phyloP scores from a whole-genome alignment of 23 tunicate species.

The Aplidium turbinatum region DNA sequence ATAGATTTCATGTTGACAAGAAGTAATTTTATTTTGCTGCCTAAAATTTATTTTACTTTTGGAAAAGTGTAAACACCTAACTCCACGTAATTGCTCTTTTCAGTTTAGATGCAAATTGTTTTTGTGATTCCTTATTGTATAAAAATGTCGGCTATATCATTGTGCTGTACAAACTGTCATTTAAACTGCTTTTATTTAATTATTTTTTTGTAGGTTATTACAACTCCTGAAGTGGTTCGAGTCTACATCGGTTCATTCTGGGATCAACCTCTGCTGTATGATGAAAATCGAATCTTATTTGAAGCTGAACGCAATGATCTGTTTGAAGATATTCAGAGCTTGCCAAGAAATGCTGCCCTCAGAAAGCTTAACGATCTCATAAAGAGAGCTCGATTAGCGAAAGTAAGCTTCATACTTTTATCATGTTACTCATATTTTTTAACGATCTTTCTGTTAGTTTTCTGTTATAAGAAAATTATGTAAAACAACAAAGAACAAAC shows the following conservation, averaged over 20 bases:
- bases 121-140: too few species aligned
- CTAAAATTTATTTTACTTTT: too few species aligned
- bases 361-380: conserved; percentile 96
- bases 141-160: too few species aligned
- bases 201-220: conserved; percentile 64
- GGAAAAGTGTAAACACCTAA: not conserved
- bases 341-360: conserved; percentile 96
- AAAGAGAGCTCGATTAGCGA: conserved; percentile 96
- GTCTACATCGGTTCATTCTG: conserved; percentile 99
- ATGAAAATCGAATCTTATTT: conserved; percentile 87
- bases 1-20: not conserved
- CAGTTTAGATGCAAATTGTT: not conserved
- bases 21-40: too few species aligned
- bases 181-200: not conserved
- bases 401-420: too few species aligned
- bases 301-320: conserved; percentile 92
- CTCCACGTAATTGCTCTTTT: not conserved
- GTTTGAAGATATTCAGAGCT: conserved; percentile 90
- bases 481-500: too few species aligned
- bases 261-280: conserved; percentile 94
- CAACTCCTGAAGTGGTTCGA: conserved; percentile 99
- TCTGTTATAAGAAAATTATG: too few species aligned
- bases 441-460: too few species aligned
- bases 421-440: too few species aligned
- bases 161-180: too few species aligned